These are phyloP conservation scores for Orthonychiurus folsomi DNA, from an alignment of 2,888 invertebrate species.

Conservation along the genomic window DNA sequence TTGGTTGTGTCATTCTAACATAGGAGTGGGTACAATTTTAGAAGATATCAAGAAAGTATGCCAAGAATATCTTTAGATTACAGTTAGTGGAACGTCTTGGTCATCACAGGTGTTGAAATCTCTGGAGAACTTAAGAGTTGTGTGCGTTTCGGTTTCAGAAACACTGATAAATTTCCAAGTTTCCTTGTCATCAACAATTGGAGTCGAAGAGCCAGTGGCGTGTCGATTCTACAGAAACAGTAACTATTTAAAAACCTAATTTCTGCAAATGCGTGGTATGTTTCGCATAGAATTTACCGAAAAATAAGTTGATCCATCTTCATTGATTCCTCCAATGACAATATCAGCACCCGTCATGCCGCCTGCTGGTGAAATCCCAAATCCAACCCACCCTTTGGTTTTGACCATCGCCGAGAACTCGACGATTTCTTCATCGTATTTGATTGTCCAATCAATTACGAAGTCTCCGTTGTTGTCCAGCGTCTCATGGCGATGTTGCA, in stretches of 20 bases:
- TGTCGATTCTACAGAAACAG: neutral
- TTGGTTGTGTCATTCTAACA: neutral
- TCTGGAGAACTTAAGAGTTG: neutral
- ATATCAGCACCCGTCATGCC: slow-evolving; percentile 1
- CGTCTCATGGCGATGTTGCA: neutral
- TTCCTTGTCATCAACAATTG: neutral
- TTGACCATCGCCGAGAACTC: neutral
- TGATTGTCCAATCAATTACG: neutral
- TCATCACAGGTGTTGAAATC: neutral
- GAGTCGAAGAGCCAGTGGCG: neutral
- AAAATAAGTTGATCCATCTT: neutral
- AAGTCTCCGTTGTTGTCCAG: neutral
- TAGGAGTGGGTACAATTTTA: neutral
- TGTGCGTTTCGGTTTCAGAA: neutral
- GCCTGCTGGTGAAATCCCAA: neutral
- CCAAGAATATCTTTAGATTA: neutral
- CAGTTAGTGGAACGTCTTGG: slow-evolving; percentile 2
- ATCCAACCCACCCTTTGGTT: neutral
- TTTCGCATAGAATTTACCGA: slow-evolving; percentile 3
- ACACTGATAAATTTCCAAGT: neutral
- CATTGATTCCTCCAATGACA: neutral
- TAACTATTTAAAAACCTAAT: neutral
- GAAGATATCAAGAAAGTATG: neutral
- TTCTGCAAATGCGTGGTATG: neutral
- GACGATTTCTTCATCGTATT: neutral